These are phyloP conservation scores for Leucophenga montana DNA, from an alignment of 2,888 invertebrate species.

Conservation along the genomic window DNA sequence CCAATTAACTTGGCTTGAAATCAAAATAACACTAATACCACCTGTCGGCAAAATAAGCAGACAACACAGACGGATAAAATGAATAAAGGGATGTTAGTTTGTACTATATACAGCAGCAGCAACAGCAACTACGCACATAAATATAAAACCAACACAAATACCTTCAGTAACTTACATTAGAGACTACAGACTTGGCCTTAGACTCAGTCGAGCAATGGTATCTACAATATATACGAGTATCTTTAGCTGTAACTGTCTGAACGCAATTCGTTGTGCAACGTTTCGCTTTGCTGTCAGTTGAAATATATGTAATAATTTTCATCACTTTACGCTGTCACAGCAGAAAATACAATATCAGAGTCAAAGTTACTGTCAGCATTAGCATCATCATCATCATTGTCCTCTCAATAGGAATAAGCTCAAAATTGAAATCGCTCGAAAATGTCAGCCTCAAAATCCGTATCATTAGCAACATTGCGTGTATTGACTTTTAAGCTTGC, in stretches of 20 bases:
- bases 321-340: slow-evolving; percentile 32
- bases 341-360: slow-evolving; percentile 9
- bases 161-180: not conserved
- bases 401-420: not conserved
- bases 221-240: not conserved
- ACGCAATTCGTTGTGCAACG: not conserved
- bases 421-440: slow-evolving; percentile 13
- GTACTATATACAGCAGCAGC: not conserved
- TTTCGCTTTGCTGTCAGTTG: not conserved
- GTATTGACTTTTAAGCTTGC: not conserved
- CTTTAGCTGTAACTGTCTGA: not conserved
- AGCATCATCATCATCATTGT: too few species aligned
- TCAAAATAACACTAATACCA: slow-evolving; percentile 34
- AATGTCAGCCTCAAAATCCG: slow-evolving; percentile 26
- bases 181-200: not conserved
- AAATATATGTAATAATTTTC: slow-evolving; percentile 31
- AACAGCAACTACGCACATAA: not conserved
- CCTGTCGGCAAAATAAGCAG: slow-evolving; percentile 13
- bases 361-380: not conserved
- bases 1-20: slow-evolving; percentile 36
- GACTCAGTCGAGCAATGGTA: too few species aligned
- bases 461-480: slow-evolving; percentile 17
- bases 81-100: not conserved
- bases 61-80: not conserved
- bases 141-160: slow-evolving; percentile 8